These are phyloP conservation scores for Sisyra terminalis DNA, from an alignment of 2,888 invertebrate genomes.

Conservation along the genomic window DNA sequence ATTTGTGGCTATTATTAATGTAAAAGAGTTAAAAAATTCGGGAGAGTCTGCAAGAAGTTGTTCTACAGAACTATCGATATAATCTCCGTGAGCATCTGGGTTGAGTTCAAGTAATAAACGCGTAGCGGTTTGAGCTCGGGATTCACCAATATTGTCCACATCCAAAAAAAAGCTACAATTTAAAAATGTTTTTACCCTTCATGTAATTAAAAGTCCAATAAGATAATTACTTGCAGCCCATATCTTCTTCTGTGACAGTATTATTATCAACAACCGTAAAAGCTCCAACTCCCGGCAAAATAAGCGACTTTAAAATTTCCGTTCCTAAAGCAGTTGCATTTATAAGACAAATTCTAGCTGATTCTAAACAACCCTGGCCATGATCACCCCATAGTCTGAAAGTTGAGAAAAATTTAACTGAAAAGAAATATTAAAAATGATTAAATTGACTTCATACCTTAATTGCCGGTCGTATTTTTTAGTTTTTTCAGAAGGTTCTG, in stretches of 20 bases:
- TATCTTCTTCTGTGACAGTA: constrained; percentile 75
- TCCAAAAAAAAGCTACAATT: constrained; percentile 74
- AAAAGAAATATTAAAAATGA: background rate
- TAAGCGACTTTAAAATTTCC: constrained; percentile 86
- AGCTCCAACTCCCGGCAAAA: constrained; percentile 85
- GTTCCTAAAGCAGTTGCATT: constrained; percentile 89
- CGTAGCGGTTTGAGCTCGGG: constrained; percentile 70
- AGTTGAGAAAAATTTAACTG: background rate
- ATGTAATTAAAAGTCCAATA: background rate
- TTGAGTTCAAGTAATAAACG: constrained; percentile 78
- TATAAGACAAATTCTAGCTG: constrained; percentile 79
- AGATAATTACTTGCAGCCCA: constrained; percentile 68
- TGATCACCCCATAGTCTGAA: constrained; percentile 94
- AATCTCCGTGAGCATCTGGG: constrained; percentile 83
- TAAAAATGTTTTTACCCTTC: background rate
- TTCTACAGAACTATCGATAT: constrained; percentile 77
- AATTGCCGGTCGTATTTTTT: constrained; percentile 65
- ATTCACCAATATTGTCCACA: constrained; percentile 59
- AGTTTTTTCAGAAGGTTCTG: constrained; percentile 50
- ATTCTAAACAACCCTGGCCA: constrained; percentile 81
- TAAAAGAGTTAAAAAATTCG: constrained; percentile 75
- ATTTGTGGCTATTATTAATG: constrained; percentile 69
- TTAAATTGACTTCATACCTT: constrained; percentile 25
- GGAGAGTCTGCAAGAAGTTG: constrained; percentile 72
- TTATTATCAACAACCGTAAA: constrained; percentile 87